Base-by-base conservation (phyloP, 2,113 vertebrate genomes). In the Hoplias malabaricus region DNA sequence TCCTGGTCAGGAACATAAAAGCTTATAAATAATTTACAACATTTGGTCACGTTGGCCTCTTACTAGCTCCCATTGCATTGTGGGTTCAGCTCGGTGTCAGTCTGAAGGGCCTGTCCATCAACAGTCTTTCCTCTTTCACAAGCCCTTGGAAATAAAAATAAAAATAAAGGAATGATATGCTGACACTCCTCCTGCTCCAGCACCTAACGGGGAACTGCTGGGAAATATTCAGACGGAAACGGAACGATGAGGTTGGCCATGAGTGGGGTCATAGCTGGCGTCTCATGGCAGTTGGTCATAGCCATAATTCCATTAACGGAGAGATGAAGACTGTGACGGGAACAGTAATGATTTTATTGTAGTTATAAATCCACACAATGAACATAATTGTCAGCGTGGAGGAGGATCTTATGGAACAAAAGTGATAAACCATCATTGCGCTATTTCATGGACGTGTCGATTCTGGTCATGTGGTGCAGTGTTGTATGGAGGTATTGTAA, bases 351-450 rank as follows among this genome's bases (percentile, higher is more conserved):
- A 78, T 79, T 53, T 80, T 38, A 50, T 53, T 67, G 48, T 25
- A 38, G 36, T 73, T 77, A 80, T 66, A 67, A 71, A 84, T 89
- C 82, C 65, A 34, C 29, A 25, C 27, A 72, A 50, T 69, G 79
- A 83, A 74, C 76, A 46, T 71, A 23, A 71, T 71, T 68, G 75
- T 46, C 67, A 36, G 38, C n/a, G 1, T 34, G 46, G 34, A 61
- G 73, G 70, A 74, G 62, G 25, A 42, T 59, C 38, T 59, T 57
- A 36, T 62, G 54, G 78, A 29, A 53, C 13, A 29, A 43, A 56
- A 31, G 53, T 43, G 63, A 79, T 50, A 59, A 63, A n/a, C n/a
- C 27, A 33, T 63, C 33, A 31, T 63, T 50, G 9, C 50, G 36
- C 40, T 40, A n/a, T 74, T 74, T 29, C 72, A 36, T 25, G 48